Evolutionary conservation across 2,888 invertebrate species (phyloP).

Genomic region (Lasioglossum villosulum): DNA sequence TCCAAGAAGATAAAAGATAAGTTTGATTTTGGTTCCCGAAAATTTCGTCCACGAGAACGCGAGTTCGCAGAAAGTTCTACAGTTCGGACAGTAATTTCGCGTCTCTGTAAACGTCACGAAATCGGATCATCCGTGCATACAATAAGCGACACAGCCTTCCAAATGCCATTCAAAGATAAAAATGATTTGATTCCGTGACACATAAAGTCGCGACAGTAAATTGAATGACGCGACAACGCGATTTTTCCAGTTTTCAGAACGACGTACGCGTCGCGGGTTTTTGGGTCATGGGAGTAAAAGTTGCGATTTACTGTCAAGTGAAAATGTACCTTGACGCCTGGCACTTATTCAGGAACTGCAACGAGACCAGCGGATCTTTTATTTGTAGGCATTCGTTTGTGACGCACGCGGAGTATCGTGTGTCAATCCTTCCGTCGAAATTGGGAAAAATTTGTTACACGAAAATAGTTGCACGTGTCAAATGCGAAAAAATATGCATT

Average conservation of each 20-base stretch:
- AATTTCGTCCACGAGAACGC: background rate
- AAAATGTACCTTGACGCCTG: background rate
- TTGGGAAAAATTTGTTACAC: background rate
- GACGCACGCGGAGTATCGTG: background rate
- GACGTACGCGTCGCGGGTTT: background rate
- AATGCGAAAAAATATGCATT: too few species aligned
- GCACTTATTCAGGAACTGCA: background rate
- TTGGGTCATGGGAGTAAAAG: background rate
- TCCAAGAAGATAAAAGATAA: background rate
- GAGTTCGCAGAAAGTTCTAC: background rate
- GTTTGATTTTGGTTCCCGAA: background rate
- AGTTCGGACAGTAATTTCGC: background rate
- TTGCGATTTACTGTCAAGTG: background rate
- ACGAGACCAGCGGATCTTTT: background rate
- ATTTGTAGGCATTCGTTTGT: background rate
- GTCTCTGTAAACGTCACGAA: background rate
- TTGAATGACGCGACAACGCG: background rate
- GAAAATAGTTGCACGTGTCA: background rate
- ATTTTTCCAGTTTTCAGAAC: background rate
- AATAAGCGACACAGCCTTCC: background rate
- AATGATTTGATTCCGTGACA: conserved; percentile 4
- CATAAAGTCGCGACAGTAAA: conserved; percentile 8
- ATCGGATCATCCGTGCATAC: background rate
- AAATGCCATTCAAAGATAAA: background rate
- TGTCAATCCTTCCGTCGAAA: background rate